A percentile compares a stretch with the other conserved stretches of the same genome.
Evolutionary conservation across 2,113 vertebrate genomes (phyloP).

Genomic region (Cygnus atratus): DNA sequence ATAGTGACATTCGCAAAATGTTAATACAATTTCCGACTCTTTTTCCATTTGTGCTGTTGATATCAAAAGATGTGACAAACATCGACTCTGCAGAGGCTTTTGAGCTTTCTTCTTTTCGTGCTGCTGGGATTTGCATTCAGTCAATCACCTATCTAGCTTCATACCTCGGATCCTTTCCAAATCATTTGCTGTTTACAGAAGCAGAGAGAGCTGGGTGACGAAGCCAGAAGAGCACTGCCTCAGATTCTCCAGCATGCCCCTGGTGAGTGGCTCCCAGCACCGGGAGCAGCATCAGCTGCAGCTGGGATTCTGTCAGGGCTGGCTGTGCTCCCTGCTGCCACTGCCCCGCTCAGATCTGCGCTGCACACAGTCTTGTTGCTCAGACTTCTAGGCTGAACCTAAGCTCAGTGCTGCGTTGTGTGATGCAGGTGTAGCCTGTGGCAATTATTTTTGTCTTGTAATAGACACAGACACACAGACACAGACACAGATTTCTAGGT

Average conservation of each 20-base stretch:
- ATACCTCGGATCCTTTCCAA: not conserved
- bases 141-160: not conserved
- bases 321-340: not conserved
- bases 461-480: too few relatives aligned
- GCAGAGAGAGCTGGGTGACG: not conserved
- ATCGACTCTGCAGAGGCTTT: not conserved
- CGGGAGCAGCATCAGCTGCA: not conserved
- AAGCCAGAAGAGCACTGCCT: not conserved
- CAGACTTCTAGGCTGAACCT: not conserved
- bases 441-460: not conserved
- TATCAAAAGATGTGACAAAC: not conserved
- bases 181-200: not conserved
- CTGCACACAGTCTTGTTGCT: not conserved
- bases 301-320: not conserved
- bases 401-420: not conserved
- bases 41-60: not conserved
- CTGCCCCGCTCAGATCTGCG: not conserved
- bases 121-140: not conserved
- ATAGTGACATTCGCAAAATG: not conserved
- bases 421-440: not conserved
- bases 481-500: too few relatives aligned
- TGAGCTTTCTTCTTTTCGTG: not conserved
- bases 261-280: not conserved
- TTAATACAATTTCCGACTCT: not conserved
- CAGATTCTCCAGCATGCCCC: not conserved